Percentiles rank a stretch among this genome's conserved stretches.
Evolutionary conservation across 2,888 invertebrate species (phyloP).

Genomic region (Philereme vetulata): DNA sequence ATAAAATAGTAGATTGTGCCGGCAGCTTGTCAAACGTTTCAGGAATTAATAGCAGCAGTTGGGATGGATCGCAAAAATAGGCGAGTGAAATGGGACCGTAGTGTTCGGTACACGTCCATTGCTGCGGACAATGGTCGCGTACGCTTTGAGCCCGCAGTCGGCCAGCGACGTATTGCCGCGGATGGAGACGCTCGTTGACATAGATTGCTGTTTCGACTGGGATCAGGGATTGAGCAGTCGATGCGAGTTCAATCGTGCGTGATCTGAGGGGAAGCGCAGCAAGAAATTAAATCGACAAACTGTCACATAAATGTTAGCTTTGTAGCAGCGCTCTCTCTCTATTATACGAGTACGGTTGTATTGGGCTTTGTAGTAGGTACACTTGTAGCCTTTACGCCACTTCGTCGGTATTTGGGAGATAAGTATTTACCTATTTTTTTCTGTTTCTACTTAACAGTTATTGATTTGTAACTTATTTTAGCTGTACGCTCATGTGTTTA

Average conservation of each 20-base stretch:
- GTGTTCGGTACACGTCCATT: constrained; percentile 20
- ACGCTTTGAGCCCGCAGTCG: constrained; percentile 10
- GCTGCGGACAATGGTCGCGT: constrained; percentile 20
- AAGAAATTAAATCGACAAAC: background rate
- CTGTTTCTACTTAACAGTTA: no score
- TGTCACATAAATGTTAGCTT: background rate
- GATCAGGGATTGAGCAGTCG: constrained; percentile 12
- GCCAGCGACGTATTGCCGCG: constrained; percentile 17
- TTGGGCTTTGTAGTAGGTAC: no score
- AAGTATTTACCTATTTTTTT: no score
- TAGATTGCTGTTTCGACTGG: constrained; percentile 8
- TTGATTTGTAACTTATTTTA: no score
- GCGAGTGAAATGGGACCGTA: constrained; percentile 14
- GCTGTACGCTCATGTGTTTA: no score
- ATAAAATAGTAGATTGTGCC: constrained; percentile 13
- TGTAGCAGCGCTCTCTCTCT: no score
- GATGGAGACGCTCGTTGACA: constrained; percentile 6
- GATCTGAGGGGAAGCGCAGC: constrained; percentile 2
- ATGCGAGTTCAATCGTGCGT: constrained; percentile 5
- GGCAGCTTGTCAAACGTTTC: constrained; percentile 16
- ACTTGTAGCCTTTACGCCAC: no score
- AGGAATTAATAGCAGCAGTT: constrained; percentile 22
- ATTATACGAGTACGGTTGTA: no score
- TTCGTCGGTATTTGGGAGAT: no score
- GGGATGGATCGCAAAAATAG: constrained; percentile 11